phyloP scores from a whole-genome alignment of 2,888 invertebrate genomes.

The Cosmorhoe ocellata region DNA sequence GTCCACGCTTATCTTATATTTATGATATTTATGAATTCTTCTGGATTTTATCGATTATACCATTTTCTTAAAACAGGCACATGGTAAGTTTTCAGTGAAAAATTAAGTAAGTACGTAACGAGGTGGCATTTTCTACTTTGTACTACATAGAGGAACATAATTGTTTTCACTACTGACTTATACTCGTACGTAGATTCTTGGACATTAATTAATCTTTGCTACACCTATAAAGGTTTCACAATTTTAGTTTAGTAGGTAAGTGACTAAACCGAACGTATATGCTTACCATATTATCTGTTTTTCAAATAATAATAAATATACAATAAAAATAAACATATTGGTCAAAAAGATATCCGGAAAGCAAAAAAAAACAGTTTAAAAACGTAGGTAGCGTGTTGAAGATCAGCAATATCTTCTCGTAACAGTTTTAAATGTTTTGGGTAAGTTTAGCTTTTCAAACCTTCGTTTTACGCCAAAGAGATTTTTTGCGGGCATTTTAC shows the following conservation, averaged over 20 bases:
- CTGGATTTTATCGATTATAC: constrained; percentile 57
- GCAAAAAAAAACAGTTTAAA: constrained; percentile 56
- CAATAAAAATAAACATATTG: constrained; percentile 60
- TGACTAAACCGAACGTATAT: no score
- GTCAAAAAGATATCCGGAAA: constrained; percentile 57
- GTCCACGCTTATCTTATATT: constrained; percentile 66
- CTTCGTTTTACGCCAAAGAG: constrained; percentile 57
- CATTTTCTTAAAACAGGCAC: constrained; percentile 49
- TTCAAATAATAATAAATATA: no score
- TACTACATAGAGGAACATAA: no score
- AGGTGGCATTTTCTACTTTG: no score
- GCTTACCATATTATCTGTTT: no score
- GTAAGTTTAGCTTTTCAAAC: constrained; percentile 59
- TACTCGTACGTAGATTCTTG: no score
- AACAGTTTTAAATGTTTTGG: constrained; percentile 64
- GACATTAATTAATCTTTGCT: no score
- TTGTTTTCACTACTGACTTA: no score
- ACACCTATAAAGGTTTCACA: no score
- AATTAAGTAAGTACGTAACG: no score
- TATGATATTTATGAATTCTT: constrained; percentile 69
- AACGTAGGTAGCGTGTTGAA: constrained; percentile 49
- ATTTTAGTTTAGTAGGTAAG: no score
- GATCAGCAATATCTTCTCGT: constrained; percentile 65
- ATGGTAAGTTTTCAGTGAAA: no score
- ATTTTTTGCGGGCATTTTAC: constrained; percentile 52